These are phyloP conservation scores for Dendrolimus kikuchii DNA, from an alignment of 1,140 invertebrate genomes.

Conservation along the genomic window DNA sequence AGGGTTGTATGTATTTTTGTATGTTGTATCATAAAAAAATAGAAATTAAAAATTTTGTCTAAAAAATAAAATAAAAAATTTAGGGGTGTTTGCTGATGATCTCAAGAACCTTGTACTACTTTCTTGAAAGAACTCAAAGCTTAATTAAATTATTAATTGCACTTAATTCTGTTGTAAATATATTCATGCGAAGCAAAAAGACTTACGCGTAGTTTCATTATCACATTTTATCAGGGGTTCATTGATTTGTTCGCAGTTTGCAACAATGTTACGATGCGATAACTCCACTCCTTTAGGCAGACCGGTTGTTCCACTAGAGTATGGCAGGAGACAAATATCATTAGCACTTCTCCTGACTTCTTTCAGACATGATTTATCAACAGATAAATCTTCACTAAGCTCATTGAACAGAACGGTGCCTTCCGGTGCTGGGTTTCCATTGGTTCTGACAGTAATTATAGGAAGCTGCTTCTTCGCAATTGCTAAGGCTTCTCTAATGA, in stretches of 20 bases:
- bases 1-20: no score
- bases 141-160: no score
- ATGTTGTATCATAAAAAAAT: no score
- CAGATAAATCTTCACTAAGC: constrained; percentile 65
- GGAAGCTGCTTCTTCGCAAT: constrained; percentile 68
- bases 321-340: constrained; percentile 76
- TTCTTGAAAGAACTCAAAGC: no score
- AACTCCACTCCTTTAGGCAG: constrained; percentile 91
- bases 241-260: constrained; percentile 72
- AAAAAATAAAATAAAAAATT: no score
- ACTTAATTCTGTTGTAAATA: no score
- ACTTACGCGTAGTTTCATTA: constrained; percentile 49
- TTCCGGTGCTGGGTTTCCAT: constrained; percentile 53
- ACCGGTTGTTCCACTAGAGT: constrained; percentile 91
- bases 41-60: no score
- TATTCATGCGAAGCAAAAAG: no score
- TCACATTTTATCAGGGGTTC: constrained; percentile 39
- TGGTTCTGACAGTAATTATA: constrained; percentile 72
- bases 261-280: constrained; percentile 78
- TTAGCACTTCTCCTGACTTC: constrained; percentile 54
- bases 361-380: constrained; percentile 68
- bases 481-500: constrained; percentile 62
- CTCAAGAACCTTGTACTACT: no score
- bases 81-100: no score
- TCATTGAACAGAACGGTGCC: constrained; percentile 75